Evolutionary conservation across 1,140 invertebrate species (phyloP).

Genomic region (Drosophila asahinai): DNA sequence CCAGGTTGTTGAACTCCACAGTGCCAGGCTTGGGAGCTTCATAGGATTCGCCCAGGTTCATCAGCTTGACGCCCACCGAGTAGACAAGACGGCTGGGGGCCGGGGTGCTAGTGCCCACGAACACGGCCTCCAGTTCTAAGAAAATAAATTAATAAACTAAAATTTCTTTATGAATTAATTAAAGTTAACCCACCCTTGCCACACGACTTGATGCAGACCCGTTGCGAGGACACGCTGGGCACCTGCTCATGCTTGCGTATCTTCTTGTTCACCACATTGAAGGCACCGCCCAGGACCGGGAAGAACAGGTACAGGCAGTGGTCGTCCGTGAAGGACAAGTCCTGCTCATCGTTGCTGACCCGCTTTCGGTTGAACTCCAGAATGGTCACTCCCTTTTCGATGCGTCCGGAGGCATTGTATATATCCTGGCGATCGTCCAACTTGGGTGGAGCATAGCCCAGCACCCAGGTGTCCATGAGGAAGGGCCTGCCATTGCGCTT

Average conservation of each 20-base stretch:
- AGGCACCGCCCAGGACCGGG: conserved; percentile 93
- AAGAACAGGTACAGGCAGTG: conserved; percentile 96
- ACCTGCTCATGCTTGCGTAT: conserved; percentile 92
- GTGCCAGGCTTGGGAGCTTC: conserved; percentile 89
- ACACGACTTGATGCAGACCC: conserved; percentile 94
- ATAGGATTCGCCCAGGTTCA: conserved; percentile 92
- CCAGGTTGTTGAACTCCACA: conserved; percentile 90
- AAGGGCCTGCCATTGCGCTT: conserved; percentile 90
- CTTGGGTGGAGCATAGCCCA: conserved; percentile 91
- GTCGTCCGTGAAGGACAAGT: conserved; percentile 93
- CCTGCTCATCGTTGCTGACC: conserved; percentile 91
- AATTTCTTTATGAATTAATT: accelerated
- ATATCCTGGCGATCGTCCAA: conserved; percentile 92
- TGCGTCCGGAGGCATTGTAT: conserved; percentile 89
- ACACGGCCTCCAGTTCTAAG: conserved; percentile 85
- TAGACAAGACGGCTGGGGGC: conserved; percentile 89
- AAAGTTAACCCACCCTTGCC: conserved; percentile 87
- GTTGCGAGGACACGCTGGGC: conserved; percentile 91
- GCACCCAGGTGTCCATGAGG: conserved; percentile 95
- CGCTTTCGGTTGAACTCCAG: conserved; percentile 93
- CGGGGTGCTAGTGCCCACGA: conserved; percentile 87
- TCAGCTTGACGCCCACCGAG: conserved; percentile 90
- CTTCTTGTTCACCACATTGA: conserved; percentile 93
- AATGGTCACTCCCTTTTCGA: conserved; percentile 91
- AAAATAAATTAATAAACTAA: neutral